phyloP scores from a whole-genome alignment of 2,888 invertebrate species.

The Emesis russula region DNA sequence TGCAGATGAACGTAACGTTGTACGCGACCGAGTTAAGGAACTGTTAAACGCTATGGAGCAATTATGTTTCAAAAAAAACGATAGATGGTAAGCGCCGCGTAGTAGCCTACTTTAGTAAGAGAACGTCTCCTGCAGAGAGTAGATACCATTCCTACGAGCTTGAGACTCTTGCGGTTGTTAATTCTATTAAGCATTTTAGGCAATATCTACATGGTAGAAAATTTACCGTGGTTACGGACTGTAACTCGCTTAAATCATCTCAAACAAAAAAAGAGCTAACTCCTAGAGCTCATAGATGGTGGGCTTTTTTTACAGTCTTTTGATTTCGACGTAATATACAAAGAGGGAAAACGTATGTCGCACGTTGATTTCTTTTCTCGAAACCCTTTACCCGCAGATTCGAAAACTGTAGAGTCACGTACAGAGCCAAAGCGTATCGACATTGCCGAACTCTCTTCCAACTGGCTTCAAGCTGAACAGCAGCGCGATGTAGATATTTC shows the following conservation, averaged over 20 bases:
- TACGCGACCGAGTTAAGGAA: not conserved
- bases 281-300: slow-evolving; percentile 87
- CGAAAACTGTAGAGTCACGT: too few species aligned
- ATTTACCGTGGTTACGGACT: slow-evolving; percentile 80
- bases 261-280: slow-evolving; percentile 83
- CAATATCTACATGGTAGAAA: slow-evolving; percentile 79
- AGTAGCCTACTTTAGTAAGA: slow-evolving; percentile 59
- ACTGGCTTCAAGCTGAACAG: slow-evolving; percentile 54
- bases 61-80: slow-evolving; percentile 27
- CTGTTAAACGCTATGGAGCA: slow-evolving; percentile 56
- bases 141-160: slow-evolving; percentile 52
- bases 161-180: not conserved
- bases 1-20: not conserved
- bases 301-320: slow-evolving; percentile 86
- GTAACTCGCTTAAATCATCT: slow-evolving; percentile 87
- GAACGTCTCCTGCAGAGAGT: slow-evolving; percentile 59
- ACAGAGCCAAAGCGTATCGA: slow-evolving; percentile 24
- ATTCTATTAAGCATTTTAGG: slow-evolving; percentile 84
- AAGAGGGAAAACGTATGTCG: slow-evolving; percentile 49
- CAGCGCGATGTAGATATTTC: slow-evolving; percentile 52
- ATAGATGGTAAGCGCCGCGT: slow-evolving; percentile 27
- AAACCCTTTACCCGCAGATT: slow-evolving; percentile 63
- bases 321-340: slow-evolving; percentile 70
- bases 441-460: slow-evolving; percentile 33
- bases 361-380: slow-evolving; percentile 74